phyloP scores from a whole-genome alignment of 2,797 vertebrate species.

The Melanotaenia parkinsoni region DNA sequence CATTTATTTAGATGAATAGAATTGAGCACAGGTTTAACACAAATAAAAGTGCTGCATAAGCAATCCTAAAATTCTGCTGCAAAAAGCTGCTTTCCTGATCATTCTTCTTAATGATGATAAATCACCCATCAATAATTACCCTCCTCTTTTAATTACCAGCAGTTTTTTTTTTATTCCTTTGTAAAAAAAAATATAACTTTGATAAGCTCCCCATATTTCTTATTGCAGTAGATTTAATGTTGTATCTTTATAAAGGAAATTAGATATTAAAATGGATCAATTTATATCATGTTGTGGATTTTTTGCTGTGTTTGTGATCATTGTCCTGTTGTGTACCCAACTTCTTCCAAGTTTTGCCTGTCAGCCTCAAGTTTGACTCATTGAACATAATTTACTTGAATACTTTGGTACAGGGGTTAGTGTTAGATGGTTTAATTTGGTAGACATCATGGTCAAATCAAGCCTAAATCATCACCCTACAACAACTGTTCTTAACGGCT shows the following conservation, averaged over 20 bases:
- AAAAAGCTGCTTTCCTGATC: constrained; percentile 7
- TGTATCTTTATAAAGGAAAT: not conserved
- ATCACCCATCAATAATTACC: constrained; percentile 35
- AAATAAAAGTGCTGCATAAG: not conserved
- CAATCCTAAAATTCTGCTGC: not conserved
- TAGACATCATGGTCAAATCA: not conserved
- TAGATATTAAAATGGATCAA: not conserved
- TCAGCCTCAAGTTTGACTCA: not conserved
- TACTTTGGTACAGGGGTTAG: not conserved
- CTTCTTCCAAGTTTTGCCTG: no score
- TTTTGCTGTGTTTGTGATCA: not conserved
- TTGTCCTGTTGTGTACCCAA: not conserved
- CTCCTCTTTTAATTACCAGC: constrained; percentile 30
- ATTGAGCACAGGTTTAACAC: not conserved
- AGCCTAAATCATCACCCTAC: not conserved
- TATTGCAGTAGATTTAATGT: constrained; percentile 27
- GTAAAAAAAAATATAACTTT: not conserved
- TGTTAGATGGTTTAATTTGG: no score
- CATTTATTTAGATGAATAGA: constrained; percentile 1
- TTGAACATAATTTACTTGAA: not conserved
- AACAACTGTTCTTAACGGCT: not conserved
- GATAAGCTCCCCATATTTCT: constrained; percentile 10
- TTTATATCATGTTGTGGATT: not conserved
- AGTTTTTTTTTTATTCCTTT: constrained; percentile 18
- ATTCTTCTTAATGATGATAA: constrained; percentile 26